Percentiles rank a stretch among this genome's conserved stretches.
phyloP scores from a whole-genome alignment of 2,113 vertebrate genomes.

The Elaphurus davidianus region DNA sequence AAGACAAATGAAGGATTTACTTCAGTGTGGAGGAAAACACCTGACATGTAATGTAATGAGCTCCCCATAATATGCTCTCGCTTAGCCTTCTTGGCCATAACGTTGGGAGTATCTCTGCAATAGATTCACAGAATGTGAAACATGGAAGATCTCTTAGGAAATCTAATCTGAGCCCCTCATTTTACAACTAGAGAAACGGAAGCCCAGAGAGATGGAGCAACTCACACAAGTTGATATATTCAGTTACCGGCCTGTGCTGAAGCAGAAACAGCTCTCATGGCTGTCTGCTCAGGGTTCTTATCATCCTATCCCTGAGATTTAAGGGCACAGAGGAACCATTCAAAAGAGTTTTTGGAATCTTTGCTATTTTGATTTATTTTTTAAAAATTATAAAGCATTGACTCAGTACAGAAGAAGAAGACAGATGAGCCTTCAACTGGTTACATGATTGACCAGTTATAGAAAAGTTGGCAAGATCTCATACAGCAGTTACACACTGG shows the following conservation, averaged over 20 bases:
- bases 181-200: conserved; percentile 21
- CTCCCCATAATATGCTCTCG: neutral
- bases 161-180: neutral
- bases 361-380: neutral
- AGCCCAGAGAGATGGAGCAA: neutral
- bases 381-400: neutral
- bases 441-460: neutral
- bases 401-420: neutral
- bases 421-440: neutral
- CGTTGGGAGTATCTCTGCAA: neutral
- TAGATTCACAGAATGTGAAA: neutral
- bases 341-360: neutral
- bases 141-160: neutral
- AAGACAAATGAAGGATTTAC: neutral
- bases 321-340: neutral
- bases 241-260: neutral
- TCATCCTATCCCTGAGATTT: neutral
- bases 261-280: neutral
- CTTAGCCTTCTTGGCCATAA: neutral
- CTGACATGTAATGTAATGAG: neutral
- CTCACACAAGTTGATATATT: neutral
- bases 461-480: neutral
- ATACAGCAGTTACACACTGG: neutral
- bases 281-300: neutral
- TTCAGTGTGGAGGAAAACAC: conserved; percentile 14